Conservation (phyloP, 2,888 invertebrate genomes). For the Ormia ochracea region DNA sequence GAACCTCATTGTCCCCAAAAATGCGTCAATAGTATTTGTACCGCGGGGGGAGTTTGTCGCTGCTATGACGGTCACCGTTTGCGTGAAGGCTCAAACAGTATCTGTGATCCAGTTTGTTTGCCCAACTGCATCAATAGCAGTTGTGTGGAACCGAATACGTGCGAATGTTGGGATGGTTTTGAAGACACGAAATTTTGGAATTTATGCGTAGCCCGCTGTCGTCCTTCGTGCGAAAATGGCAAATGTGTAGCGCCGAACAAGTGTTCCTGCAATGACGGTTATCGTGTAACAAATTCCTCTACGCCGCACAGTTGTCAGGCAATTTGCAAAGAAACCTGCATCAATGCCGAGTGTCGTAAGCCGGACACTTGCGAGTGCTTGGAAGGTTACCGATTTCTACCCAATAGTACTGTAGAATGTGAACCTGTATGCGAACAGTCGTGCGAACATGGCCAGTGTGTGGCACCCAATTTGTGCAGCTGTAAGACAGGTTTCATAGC, state of each 20-base stretch:
- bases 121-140: conserved; percentile 76
- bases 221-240: conserved; percentile 75
- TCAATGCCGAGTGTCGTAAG: conserved; percentile 78
- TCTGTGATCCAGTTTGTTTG: conserved; percentile 74
- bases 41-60: conserved; percentile 78
- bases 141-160: conserved; percentile 76
- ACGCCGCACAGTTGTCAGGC: conserved; percentile 69
- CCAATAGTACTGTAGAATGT: conserved; percentile 71
- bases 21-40: conserved; percentile 77
- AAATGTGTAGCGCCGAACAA: conserved; percentile 77
- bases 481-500: conserved; percentile 77
- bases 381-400: conserved; percentile 72
- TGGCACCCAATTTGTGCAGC: conserved; percentile 77
- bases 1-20: conserved; percentile 72
- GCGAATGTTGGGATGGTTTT: conserved; percentile 71
- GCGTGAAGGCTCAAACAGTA: conserved; percentile 67
- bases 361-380: conserved; percentile 80
- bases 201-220: conserved; percentile 70
- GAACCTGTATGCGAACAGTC: conserved; percentile 69
- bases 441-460: conserved; percentile 72
- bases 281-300: conserved; percentile 68
- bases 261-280: conserved; percentile 78
- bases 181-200: conserved; percentile 71
- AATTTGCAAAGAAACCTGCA: conserved; percentile 69
- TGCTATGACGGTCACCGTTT: conserved; percentile 78